phyloP scores from a whole-genome alignment of 1,140 invertebrate genomes.

The Trachymyrmex cornetzi region DNA sequence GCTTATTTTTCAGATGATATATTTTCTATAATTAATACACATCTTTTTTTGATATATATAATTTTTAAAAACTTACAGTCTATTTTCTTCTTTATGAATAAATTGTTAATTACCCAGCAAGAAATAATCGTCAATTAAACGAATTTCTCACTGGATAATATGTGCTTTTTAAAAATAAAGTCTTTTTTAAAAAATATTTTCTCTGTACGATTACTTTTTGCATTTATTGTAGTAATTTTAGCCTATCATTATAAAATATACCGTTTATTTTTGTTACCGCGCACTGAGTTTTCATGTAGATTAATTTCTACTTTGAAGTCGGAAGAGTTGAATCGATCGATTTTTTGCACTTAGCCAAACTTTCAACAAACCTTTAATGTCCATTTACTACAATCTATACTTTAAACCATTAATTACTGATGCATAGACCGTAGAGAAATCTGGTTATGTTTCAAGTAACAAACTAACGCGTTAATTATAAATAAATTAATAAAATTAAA shows the following conservation, averaged over 20 bases:
- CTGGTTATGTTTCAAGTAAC: neutral
- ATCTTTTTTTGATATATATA: no score
- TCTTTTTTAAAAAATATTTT: no score
- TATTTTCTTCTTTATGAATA: no score
- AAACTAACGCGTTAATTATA: neutral
- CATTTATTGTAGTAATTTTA: neutral
- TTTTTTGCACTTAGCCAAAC: neutral
- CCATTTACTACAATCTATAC: conserved; percentile 10
- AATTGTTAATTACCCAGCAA: no score
- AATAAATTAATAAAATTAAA: neutral
- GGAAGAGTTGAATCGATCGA: neutral
- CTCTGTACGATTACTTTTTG: no score
- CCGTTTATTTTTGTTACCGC: neutral
- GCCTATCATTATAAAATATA: neutral
- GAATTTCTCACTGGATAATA: no score
- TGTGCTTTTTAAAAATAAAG: no score
- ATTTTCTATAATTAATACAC: no score
- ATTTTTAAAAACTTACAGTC: no score
- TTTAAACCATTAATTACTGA: neutral
- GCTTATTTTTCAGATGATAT: no score
- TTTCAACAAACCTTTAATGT: neutral
- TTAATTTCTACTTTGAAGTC: conserved; percentile 6
- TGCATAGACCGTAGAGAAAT: neutral
- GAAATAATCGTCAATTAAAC: no score
- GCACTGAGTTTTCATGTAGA: neutral